Evolutionary conservation across 2,113 vertebrate species (phyloP).

Genomic region (Sander lucioperca): DNA sequence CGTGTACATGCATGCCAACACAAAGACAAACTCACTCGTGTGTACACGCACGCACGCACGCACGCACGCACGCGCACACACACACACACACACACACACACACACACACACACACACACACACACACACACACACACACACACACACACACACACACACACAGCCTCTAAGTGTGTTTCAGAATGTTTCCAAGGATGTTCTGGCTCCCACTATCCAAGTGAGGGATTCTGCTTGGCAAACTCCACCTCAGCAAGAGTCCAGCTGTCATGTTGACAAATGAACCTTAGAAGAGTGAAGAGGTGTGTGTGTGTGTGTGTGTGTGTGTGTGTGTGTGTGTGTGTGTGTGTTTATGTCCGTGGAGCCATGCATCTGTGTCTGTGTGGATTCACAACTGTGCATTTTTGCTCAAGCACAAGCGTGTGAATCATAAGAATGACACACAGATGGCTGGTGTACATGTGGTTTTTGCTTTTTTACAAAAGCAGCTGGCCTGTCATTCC

Average conservation of each 20-base stretch:
- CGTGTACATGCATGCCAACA: slow-evolving; percentile 12
- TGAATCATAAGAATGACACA: slow-evolving; percentile 41
- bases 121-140: slow-evolving; percentile 19
- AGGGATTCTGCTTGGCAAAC: slow-evolving; percentile 79
- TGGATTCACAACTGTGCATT: slow-evolving; percentile 29
- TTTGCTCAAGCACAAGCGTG: slow-evolving; percentile 24
- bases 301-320: slow-evolving; percentile 40
- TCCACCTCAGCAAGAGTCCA: slow-evolving; percentile 75
- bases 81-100: slow-evolving; percentile 29
- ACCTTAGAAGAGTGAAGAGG: slow-evolving; percentile 75
- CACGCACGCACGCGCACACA: slow-evolving; percentile 4
- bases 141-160: slow-evolving; percentile 12
- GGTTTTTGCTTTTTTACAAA: slow-evolving; percentile 20
- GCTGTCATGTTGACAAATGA: slow-evolving; percentile 84
- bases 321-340: slow-evolving; percentile 36
- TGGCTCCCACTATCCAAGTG: slow-evolving; percentile 70
- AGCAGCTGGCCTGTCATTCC: slow-evolving; percentile 42
- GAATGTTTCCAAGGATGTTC: slow-evolving; percentile 76
- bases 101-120: slow-evolving; percentile 2
- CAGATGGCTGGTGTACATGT: slow-evolving; percentile 57
- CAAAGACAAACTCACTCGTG: slow-evolving; percentile 22
- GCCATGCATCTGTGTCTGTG: slow-evolving; percentile 50
- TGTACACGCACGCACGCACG: slow-evolving; percentile 12
- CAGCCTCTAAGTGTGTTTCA: slow-evolving; percentile 63
- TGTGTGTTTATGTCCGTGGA: slow-evolving; percentile 55